Percentiles rank a stretch among this genome's conserved stretches.
Conservation (phyloP, 2,888 invertebrate genomes). For the Allolobophora icterica region DNA sequence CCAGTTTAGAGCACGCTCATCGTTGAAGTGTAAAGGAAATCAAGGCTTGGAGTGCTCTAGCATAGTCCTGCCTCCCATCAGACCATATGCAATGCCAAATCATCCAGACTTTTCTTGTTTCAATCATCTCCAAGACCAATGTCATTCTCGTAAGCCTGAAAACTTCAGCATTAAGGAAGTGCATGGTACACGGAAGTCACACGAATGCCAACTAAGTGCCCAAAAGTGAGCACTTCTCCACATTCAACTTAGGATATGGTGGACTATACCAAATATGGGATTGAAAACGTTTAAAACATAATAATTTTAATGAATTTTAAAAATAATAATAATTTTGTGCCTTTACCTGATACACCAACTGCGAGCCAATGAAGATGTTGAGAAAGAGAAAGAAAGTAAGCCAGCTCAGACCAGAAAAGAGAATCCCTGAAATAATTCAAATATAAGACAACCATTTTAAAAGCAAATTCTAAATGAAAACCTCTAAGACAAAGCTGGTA, state of each 20-base stretch:
- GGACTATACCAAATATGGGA: not conserved
- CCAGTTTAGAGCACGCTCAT: too few species aligned
- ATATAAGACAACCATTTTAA: not conserved
- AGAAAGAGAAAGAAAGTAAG: constrained; percentile 77
- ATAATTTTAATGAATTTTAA: too few species aligned
- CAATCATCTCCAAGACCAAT: too few species aligned
- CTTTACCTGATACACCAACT: constrained; percentile 74
- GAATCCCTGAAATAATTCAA: constrained; percentile 67
- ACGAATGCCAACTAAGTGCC: not conserved
- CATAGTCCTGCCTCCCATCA: too few species aligned
- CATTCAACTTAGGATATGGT: not conserved
- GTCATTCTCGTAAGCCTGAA: too few species aligned
- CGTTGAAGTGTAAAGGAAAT: too few species aligned
- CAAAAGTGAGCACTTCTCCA: not conserved
- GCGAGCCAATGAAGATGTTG: constrained; percentile 85
- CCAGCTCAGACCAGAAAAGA: constrained; percentile 82
- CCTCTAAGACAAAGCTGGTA: not conserved
- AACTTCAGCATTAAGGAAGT: too few species aligned
- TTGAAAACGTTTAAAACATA: not conserved
- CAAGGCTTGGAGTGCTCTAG: too few species aligned
- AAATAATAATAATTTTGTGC: not conserved
- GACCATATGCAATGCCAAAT: too few species aligned
- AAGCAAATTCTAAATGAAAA: not conserved
- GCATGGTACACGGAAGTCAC: too few species aligned
- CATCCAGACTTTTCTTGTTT: too few species aligned